Conservation (phyloP, 2,797 vertebrate genomes). For the Chromobotia macracanthus region DNA sequence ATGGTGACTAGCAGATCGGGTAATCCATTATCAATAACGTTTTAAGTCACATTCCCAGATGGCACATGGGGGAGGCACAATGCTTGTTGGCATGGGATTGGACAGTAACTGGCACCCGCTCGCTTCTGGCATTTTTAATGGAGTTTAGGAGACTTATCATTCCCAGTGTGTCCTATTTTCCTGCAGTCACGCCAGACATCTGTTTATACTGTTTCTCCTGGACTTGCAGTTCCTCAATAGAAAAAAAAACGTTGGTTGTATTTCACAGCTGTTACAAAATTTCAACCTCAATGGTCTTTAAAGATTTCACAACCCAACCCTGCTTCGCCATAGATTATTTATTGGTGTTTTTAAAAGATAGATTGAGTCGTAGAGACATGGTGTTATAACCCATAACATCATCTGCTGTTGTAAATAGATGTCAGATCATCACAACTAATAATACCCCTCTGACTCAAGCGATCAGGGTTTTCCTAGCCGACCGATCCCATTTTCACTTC, state of each 20-base stretch:
- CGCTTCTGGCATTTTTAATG: conserved; percentile 94
- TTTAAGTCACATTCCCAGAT: conserved; percentile 83
- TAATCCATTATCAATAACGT: conserved; percentile 67
- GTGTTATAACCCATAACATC: conserved; percentile 41
- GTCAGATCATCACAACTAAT: conserved; percentile 66
- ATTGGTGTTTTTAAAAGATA: conserved; percentile 77
- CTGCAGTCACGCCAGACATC: conserved; percentile 99
- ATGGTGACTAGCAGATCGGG: conserved; percentile 66
- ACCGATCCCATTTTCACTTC: conserved; percentile 91
- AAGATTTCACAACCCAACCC: conserved; percentile 91
- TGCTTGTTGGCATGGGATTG: conserved; percentile 79
- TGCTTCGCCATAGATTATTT: conserved; percentile 88
- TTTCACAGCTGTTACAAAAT: conserved; percentile 99
- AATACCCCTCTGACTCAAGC: conserved; percentile 65
- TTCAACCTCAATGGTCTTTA: conserved; percentile 89
- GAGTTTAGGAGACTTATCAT: conserved; percentile 99
- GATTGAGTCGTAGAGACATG: conserved; percentile 61
- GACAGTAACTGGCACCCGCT: conserved; percentile 82
- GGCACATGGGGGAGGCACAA: conserved; percentile 77
- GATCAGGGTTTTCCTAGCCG: conserved; percentile 78
- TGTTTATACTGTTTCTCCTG: conserved; percentile 99
- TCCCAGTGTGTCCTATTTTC: conserved; percentile 99
- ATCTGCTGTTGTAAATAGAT: conserved; percentile 40
- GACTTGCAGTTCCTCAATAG: conserved; percentile 82
- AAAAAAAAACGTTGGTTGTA: conserved; percentile 86